phyloP scores from a whole-genome alignment of 2,797 vertebrate species.

The Malurus splendens region DNA sequence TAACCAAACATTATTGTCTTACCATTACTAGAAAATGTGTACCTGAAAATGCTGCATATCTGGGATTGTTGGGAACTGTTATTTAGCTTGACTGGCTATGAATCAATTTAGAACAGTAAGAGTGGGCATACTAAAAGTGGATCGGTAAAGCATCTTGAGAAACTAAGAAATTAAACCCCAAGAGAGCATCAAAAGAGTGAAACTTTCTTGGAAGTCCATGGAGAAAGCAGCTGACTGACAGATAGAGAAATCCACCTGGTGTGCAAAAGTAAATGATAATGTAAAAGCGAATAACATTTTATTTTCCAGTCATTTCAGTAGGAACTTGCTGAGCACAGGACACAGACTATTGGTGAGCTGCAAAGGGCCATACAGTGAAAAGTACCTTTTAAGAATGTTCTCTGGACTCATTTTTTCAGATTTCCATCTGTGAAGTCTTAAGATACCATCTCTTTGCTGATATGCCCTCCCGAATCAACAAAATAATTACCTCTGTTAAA shows the following conservation, averaged over 20 bases:
- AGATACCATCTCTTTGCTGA: background rate
- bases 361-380: background rate
- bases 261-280: background rate
- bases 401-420: background rate
- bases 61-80: background rate
- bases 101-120: background rate
- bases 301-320: background rate
- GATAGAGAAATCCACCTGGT: background rate
- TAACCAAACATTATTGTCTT: background rate
- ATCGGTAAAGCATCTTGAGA: background rate
- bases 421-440: background rate
- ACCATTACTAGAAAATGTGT: background rate
- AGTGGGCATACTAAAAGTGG: background rate
- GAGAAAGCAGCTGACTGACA: background rate
- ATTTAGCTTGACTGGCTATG: background rate
- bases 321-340: background rate
- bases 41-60: background rate
- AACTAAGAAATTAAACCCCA: background rate
- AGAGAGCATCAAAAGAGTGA: background rate
- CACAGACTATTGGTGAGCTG: background rate
- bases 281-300: background rate
- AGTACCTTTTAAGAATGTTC: background rate
- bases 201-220: background rate
- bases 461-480: slow-evolving; percentile 38
- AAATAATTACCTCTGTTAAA: slow-evolving; percentile 40